These are phyloP conservation scores for Cordilura impudica DNA, from an alignment of 2,888 invertebrate species.

Conservation along the genomic window DNA sequence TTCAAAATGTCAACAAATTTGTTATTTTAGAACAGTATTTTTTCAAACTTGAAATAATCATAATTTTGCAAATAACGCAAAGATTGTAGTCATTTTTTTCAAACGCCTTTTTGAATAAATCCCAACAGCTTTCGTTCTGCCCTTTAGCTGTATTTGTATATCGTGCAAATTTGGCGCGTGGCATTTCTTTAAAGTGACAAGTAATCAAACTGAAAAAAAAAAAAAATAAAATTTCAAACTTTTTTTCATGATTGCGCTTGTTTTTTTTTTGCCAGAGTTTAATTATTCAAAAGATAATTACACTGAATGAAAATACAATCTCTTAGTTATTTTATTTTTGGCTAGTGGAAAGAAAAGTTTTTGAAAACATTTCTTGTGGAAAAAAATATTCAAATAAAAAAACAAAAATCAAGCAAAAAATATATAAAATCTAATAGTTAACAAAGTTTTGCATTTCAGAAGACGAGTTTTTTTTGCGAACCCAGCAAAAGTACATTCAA, in stretches of 20 bases:
- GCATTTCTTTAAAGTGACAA: conserved; percentile 46
- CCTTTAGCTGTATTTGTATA: conserved; percentile 21
- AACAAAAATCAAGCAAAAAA: conserved; percentile 10
- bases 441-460: conserved; percentile 40
- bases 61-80: conserved; percentile 17
- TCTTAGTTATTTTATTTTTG: conserved; percentile 41
- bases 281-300: conserved; percentile 76
- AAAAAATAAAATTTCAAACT: not conserved
- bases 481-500: not conserved
- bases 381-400: conserved; percentile 3
- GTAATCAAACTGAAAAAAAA: conserved; percentile 9
- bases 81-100: not conserved
- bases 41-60: conserved; percentile 32
- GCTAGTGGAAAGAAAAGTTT: conserved; percentile 36
- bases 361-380: not conserved
- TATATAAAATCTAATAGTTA: conserved; percentile 41
- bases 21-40: too few relatives aligned
- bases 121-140: not conserved
- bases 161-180: conserved; percentile 30
- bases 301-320: conserved; percentile 67
- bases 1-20: too few relatives aligned
- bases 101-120: not conserved
- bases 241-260: not conserved
- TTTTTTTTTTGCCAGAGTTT: conserved; percentile 66
- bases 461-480: not conserved